A percentile compares a stretch with the other conserved stretches of the same genome.
phyloP scores from a whole-genome alignment of 2,888 invertebrate genomes.

The Nemurella pictetii region DNA sequence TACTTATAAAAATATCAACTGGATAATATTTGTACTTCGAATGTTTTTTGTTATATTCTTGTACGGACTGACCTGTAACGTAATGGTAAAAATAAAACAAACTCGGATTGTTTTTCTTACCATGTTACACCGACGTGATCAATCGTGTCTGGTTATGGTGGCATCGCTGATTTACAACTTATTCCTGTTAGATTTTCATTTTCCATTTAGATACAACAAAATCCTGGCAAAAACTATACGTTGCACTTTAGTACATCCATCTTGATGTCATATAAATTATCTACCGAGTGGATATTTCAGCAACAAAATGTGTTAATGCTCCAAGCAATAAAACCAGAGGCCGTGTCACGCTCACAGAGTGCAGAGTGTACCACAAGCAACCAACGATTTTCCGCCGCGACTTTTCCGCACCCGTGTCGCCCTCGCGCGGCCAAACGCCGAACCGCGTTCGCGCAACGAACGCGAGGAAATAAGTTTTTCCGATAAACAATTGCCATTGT shows the following conservation, averaged over 20 bases:
- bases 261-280: too few relatives aligned
- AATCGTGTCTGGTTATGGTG: too few relatives aligned
- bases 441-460: background rate
- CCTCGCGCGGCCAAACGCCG: background rate
- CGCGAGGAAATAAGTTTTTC: background rate
- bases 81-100: background rate
- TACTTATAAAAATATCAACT: background rate
- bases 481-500: constrained; percentile 23
- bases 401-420: background rate
- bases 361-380: background rate
- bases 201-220: too few relatives aligned
- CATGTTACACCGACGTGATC: too few relatives aligned
- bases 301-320: too few relatives aligned
- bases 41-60: background rate
- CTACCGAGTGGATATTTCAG: too few relatives aligned
- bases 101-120: background rate
- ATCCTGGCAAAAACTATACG: too few relatives aligned
- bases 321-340: too few relatives aligned
- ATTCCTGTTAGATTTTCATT: too few relatives aligned
- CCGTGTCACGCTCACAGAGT: too few relatives aligned
- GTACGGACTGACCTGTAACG: background rate
- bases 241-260: too few relatives aligned
- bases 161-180: too few relatives aligned
- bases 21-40: background rate
- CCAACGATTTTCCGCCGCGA: background rate